Base-by-base conservation (phyloP, 2,888 invertebrate species). In the Volucella inflata region DNA sequence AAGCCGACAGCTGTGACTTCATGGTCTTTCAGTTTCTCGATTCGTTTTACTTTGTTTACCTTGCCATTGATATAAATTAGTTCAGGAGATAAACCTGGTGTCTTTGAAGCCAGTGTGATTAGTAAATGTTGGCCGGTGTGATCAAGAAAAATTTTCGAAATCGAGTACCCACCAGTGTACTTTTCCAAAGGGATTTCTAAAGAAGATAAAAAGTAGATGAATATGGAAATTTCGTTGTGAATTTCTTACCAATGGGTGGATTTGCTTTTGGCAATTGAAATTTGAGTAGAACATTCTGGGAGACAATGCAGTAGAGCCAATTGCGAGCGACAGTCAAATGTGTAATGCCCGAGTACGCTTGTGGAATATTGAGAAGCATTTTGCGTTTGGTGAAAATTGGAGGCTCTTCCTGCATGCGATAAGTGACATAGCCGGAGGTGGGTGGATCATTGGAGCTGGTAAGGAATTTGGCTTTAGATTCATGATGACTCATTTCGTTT, bases 1-100 rank as follows among this genome's bases (percentile, higher is more conserved):
- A 98, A 99, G 0, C 96, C 98, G 0, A 99, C 96, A 64, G 97
- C 96, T 0, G 98, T 98, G 30, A 99, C 95, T 90, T 97, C 96
- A 91, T 97, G 96, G 79, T 92, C 92, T 44, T 91, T 91, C 17
- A 92, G 90, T 84, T 91, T 92, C 48, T 93, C 92, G 16, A 93
- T 93, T 21, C 93, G 94, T 89, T 96, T 96, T 10, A 95, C 93
- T 91, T 96, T 98, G 2, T 94, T 94, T 16, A 95, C 95, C 89
- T 95, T 96, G 74, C 95, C 94, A 78, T 97, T 95, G 9, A 98
- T 92, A 90, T 98, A 98, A 17, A 97, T 93, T 38, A 97, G 93
- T 90, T 98, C 98, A 0, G 96, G 94, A 71, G 93, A 93, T 40
- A 93, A 89, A 0, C 90, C 91, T 0, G 88, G 87, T 0, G 90